Evolutionary conservation across 2,888 invertebrate species (phyloP), one percentile per base, ranked within the genome.

Genomic region (Rhyacophila evoluta): DNA sequence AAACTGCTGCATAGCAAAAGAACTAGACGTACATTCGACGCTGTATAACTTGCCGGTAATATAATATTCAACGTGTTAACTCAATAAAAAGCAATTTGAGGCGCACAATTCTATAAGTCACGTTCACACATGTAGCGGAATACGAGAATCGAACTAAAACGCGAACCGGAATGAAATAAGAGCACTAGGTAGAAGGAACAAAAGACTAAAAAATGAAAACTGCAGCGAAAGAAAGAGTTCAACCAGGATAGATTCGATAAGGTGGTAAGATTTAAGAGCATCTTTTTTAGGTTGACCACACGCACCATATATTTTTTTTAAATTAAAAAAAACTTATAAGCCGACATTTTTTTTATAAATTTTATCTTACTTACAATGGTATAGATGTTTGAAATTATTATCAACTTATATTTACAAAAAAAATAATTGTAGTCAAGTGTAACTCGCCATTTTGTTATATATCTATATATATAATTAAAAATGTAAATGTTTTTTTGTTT

Each of bases 51-150:
- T 71, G 33, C 29, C 72, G 38, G 39, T 75, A 78, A 75, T 37
- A 78, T 80, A 72, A 78, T 77, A 78, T 78, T 77, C 77, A 75
- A 67, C 67, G 80, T 75, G 74, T 75, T 78, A 78, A 80, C 77
- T 80, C 80, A 77, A 80, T 80, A 78, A 80, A 68, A 78, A 72
- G 67, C 77, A 75, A 80, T 80, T 77, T 38, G 39, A 27, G 72
- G 72, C 27, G 68, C 33, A 29, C 12, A 75, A 77, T 67, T 68
- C 72, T 74, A 74, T 74, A 74, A 77, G 72, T 80, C 80, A 75
- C 80, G 80, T 77, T 27, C 33, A 8, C 55, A 37, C 77, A 12
- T 36, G 37, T 33, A 72, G 28, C 33, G 12, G 33, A 71, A 75
- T 29, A 15, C 55, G 25, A 28, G 37, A 67, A 27, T 36, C 72